phyloP scores from a whole-genome alignment of 1,140 invertebrate species.

The Drosophila albomicans region DNA sequence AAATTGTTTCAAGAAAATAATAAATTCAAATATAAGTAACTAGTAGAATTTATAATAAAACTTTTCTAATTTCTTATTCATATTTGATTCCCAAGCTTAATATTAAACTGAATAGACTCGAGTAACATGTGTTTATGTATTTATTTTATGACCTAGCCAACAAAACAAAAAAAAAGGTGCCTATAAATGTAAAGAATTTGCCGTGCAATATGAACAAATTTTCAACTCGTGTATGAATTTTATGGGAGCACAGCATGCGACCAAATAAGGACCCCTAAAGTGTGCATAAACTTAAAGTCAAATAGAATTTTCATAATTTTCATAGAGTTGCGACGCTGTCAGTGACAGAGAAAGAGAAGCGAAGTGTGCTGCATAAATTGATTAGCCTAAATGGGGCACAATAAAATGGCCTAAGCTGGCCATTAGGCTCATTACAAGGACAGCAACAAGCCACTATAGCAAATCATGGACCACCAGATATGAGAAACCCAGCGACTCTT shows the following conservation, averaged over 20 bases:
- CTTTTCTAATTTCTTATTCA: not conserved
- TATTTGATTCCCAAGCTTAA: not conserved
- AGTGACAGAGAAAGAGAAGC: not conserved
- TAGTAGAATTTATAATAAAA: not conserved
- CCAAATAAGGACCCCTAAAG: slow-evolving; percentile 5
- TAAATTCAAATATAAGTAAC: too few species aligned
- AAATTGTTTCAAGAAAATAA: too few species aligned
- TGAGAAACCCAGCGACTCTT: slow-evolving; percentile 50
- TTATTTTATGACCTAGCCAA: slow-evolving; percentile 2
- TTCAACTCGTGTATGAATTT: slow-evolving; percentile 17
- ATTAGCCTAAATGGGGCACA: slow-evolving; percentile 55
- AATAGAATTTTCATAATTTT: slow-evolving; percentile 35
- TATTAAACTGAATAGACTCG: not conserved
- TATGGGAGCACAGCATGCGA: slow-evolving; percentile 34
- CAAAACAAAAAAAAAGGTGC: not conserved
- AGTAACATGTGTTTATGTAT: slow-evolving; percentile 2
- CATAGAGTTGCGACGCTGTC: not conserved
- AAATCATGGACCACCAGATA: slow-evolving; percentile 32
- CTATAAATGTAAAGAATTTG: slow-evolving; percentile 20
- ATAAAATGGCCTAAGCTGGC: slow-evolving; percentile 62
- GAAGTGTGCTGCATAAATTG: slow-evolving; percentile 57
- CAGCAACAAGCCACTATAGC: slow-evolving; percentile 41
- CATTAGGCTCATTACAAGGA: slow-evolving; percentile 61
- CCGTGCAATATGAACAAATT: slow-evolving; percentile 11
- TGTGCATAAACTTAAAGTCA: slow-evolving; percentile 32